A percentile compares a stretch with the other conserved stretches of the same genome.
These are phyloP conservation scores for Volucella zonaria DNA, from an alignment of 2,888 invertebrate species.

Conservation along the genomic window DNA sequence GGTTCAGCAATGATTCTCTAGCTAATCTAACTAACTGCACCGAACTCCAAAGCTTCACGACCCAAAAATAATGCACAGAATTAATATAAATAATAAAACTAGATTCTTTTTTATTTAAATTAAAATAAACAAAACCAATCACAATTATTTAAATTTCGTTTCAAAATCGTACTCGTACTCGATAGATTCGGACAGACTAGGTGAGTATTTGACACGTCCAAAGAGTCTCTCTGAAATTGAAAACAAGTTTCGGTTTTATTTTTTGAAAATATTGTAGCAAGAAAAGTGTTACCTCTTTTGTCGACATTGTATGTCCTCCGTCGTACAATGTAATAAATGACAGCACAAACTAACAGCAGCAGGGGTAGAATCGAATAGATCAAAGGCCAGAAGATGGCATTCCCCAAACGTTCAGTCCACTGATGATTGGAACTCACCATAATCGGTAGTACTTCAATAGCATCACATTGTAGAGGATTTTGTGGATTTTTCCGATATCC, in stretches of 20 bases:
- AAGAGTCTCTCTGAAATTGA: constrained; percentile 41
- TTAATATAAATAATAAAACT: constrained; percentile 10
- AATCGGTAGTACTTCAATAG: background rate
- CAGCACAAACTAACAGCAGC: background rate
- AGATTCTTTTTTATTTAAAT: constrained; percentile 38
- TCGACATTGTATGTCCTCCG: constrained; percentile 44
- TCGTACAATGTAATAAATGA: constrained; percentile 11
- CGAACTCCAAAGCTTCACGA: constrained; percentile 8
- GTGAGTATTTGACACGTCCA: constrained; percentile 25
- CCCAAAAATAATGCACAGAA: background rate
- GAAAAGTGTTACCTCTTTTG: constrained; percentile 44
- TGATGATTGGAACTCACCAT: constrained; percentile 4
- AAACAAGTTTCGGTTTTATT: constrained; percentile 1
- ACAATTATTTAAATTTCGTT: constrained; percentile 11
- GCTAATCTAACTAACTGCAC: no score
- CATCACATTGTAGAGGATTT: constrained; percentile 37
- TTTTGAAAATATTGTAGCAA: background rate
- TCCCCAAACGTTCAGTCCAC: constrained; percentile 11
- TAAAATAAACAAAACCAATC: constrained; percentile 30
- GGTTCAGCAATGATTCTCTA: no score
- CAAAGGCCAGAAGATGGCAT: background rate
- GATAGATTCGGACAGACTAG: constrained; percentile 37
- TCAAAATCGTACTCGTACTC: constrained; percentile 32
- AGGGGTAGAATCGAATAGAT: constrained; percentile 5
- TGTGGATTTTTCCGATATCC: constrained; percentile 46